phyloP scores from a whole-genome alignment of 1,140 invertebrate species.

The Zeugodacus cucurbitae region DNA sequence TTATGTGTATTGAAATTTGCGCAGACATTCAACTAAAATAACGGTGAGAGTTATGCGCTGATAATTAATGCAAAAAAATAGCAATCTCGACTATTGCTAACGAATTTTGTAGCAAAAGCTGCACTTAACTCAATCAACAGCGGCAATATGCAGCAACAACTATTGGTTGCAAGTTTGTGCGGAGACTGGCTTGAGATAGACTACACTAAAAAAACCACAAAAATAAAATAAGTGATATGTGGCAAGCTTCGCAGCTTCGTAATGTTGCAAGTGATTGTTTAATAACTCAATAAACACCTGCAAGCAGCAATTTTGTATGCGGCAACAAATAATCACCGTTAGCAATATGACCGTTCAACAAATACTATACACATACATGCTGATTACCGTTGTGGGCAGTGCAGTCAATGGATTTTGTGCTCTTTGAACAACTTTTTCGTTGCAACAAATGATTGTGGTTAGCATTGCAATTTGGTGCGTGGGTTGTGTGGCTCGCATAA shows the following conservation, averaged over 20 bases:
- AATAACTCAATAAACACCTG: constrained; percentile 27
- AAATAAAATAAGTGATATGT: background rate
- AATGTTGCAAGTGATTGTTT: constrained; percentile 14
- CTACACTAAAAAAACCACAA: background rate
- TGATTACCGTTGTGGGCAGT: background rate
- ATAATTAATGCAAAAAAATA: background rate
- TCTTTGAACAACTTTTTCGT: background rate
- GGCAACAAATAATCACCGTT: background rate
- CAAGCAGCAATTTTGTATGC: background rate
- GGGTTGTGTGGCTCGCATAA: background rate
- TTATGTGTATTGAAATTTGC: background rate
- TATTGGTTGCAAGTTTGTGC: background rate
- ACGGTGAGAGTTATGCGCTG: background rate
- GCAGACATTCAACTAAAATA: background rate
- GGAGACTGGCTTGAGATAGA: background rate
- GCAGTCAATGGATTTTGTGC: background rate
- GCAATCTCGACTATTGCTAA: background rate
- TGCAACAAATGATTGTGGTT: background rate
- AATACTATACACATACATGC: background rate
- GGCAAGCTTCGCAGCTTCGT: background rate
- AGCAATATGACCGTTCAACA: background rate
- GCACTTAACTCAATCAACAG: background rate
- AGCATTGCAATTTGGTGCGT: background rate
- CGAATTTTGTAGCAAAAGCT: background rate
- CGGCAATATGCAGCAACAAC: background rate